Conservation (phyloP, 2,797 vertebrate genomes). For the Onychomys torridus region DNA sequence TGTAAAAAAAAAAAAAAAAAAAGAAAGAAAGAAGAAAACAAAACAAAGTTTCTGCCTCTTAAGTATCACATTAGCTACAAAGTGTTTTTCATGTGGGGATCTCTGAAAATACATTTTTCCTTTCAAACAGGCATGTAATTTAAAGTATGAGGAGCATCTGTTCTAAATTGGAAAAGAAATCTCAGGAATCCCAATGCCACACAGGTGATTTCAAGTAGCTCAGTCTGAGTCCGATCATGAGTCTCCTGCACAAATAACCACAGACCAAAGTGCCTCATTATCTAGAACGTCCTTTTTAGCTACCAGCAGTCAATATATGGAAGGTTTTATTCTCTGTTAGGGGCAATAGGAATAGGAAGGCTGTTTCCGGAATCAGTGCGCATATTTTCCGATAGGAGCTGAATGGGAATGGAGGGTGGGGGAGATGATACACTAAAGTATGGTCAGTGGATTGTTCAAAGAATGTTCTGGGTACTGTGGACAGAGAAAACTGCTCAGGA, state of each 20-base stretch:
- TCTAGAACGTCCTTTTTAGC: not conserved
- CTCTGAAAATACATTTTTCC: not conserved
- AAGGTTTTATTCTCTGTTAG: constrained; percentile 8
- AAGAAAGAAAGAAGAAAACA: not conserved
- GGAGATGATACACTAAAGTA: not conserved
- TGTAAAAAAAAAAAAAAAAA: too few relatives aligned
- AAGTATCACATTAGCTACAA: not conserved
- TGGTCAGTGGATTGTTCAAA: not conserved
- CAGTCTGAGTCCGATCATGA: not conserved
- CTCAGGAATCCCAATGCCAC: not conserved
- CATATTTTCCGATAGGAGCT: not conserved
- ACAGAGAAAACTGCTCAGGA: not conserved
- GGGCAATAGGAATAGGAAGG: not conserved
- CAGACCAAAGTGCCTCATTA: not conserved
- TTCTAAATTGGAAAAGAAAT: constrained; percentile 52
- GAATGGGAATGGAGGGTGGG: not conserved
- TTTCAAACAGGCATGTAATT: constrained; percentile 47
- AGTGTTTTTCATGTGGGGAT: constrained; percentile 21
- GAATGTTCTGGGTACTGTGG: not conserved
- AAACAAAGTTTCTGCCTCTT: not conserved
- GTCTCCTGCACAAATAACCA: not conserved
- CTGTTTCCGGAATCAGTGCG: constrained; percentile 18
- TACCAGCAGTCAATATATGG: not conserved
- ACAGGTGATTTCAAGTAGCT: not conserved
- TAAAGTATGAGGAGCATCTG: constrained; percentile 1